These are phyloP conservation scores for Troglohyphantes excavatus DNA, from an alignment of 2,888 invertebrate genomes.

Conservation along the genomic window DNA sequence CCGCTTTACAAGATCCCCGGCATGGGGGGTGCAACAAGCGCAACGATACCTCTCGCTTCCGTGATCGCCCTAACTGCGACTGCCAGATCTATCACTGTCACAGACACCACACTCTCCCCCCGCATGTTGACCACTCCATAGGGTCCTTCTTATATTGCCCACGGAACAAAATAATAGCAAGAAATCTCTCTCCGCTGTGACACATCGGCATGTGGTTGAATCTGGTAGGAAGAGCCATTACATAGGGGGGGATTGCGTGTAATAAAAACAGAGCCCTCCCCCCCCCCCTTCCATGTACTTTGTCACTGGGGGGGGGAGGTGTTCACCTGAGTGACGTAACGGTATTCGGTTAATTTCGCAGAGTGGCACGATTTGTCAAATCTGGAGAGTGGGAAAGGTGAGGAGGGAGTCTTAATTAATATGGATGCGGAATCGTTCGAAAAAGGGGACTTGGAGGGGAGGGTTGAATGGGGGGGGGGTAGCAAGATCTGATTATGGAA, in stretches of 20 bases:
- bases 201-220: constrained; percentile 47
- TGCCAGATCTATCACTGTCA: constrained; percentile 65
- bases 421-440: constrained; percentile 58
- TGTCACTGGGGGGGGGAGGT: constrained; percentile 8
- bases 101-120: background rate
- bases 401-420: constrained; percentile 63
- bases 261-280: background rate
- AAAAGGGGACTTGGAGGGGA: background rate
- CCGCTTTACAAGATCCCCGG: background rate
- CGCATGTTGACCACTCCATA: background rate
- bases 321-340: constrained; percentile 60
- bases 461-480: background rate
- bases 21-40: background rate
- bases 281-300: no score
- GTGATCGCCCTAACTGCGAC: constrained; percentile 26
- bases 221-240: constrained; percentile 5
- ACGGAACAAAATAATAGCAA: constrained; percentile 21
- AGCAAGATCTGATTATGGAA: constrained; percentile 46
- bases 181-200: constrained; percentile 8
- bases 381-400: constrained; percentile 26
- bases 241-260: background rate
- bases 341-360: constrained; percentile 64
- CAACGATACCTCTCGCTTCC: constrained; percentile 40
- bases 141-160: background rate
- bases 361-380: constrained; percentile 69